Conservation (phyloP, 2,113 vertebrate species). For the Saguinus midas region DNA sequence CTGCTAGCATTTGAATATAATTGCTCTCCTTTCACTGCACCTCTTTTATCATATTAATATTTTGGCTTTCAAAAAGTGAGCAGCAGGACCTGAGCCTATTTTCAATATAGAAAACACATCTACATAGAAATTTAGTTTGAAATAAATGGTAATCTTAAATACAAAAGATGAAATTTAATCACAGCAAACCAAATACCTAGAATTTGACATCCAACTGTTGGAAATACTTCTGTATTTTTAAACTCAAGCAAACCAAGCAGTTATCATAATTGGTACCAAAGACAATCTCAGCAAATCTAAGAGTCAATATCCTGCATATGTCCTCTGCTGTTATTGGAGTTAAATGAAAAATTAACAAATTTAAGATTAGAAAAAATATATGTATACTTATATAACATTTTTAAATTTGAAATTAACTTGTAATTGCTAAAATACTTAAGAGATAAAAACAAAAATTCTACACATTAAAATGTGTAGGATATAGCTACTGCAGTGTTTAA, state of each 20-base stretch:
- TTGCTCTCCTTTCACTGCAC: too few relatives aligned
- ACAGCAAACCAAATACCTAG: not conserved
- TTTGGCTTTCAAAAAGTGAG: too few relatives aligned
- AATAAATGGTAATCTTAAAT: not conserved
- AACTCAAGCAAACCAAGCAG: not conserved
- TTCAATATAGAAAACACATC: not conserved
- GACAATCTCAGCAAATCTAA: not conserved
- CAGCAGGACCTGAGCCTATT: too few relatives aligned
- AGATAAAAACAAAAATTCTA: not conserved
- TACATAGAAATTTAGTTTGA: not conserved
- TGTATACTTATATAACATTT: not conserved
- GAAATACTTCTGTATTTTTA: not conserved
- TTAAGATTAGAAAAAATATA: not conserved
- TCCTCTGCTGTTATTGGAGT: not conserved
- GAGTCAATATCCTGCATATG: not conserved
- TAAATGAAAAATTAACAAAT: not conserved
- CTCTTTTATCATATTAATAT: too few relatives aligned
- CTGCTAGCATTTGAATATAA: too few relatives aligned
- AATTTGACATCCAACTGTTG: not conserved
- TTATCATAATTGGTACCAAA: not conserved
- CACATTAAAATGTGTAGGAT: not conserved
- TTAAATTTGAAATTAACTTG: not conserved
- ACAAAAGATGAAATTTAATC: not conserved
- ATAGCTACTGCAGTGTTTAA: not conserved
- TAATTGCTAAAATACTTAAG: not conserved